Conservation (phyloP, 2,888 invertebrate species). For the Pegoplata infirma region DNA sequence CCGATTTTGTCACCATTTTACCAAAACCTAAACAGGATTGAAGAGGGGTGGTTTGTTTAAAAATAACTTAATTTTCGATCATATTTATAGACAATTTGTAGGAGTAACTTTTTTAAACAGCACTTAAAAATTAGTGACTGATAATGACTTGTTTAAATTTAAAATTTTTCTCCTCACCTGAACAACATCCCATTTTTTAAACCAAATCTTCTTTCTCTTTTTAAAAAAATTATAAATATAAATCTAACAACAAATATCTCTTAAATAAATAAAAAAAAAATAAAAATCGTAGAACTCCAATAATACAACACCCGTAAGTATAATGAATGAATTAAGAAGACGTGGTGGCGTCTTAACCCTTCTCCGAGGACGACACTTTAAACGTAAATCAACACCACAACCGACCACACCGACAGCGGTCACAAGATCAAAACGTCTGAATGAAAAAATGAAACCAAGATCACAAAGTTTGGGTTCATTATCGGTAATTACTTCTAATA, state of each 20-base stretch:
- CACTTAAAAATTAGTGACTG: conserved; percentile 13
- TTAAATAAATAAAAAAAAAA: too few relatives aligned
- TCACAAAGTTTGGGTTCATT: conserved; percentile 77
- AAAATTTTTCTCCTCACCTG: conserved; percentile 15
- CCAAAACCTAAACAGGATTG: too few relatives aligned
- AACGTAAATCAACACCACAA: conserved; percentile 75
- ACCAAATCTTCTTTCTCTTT: conserved; percentile 21
- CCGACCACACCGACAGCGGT: conserved; percentile 74
- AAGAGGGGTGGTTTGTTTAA: too few relatives aligned
- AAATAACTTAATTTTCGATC: conserved; percentile 45
- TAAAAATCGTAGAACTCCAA: conserved; percentile 63
- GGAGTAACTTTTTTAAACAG: neutral
- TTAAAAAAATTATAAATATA: conserved; percentile 21
- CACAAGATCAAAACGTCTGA: conserved; percentile 68
- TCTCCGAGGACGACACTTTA: conserved; percentile 75
- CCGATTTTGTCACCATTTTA: too few relatives aligned
- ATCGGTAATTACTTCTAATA: conserved; percentile 76
- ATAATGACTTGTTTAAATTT: conserved; percentile 19
- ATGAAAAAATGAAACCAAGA: conserved; percentile 72
- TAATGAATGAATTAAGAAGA: conserved; percentile 74
- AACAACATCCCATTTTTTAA: neutral
- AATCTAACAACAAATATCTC: conserved; percentile 27
- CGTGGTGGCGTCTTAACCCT: conserved; percentile 77
- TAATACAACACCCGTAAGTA: conserved; percentile 72
- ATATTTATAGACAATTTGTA: conserved; percentile 4